Conservation (phyloP, 2,113 vertebrate species). For the Prionailurus bengalensis region DNA sequence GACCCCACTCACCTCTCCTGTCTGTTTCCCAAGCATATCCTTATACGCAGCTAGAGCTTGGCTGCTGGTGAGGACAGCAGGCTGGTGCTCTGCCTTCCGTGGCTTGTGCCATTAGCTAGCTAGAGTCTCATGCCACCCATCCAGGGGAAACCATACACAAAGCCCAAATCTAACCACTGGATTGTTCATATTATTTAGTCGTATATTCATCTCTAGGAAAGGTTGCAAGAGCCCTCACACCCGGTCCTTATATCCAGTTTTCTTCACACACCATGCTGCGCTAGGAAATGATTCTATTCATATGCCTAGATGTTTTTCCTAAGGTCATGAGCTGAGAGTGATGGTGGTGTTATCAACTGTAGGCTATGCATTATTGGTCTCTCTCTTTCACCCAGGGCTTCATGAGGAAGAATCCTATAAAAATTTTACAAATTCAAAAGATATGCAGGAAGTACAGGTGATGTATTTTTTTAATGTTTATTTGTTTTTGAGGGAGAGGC, state of each 20-base stretch:
- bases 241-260: neutral
- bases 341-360: neutral
- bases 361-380: neutral
- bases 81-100: neutral
- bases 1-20: neutral
- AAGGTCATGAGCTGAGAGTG: neutral
- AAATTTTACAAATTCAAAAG: constrained; percentile 11
- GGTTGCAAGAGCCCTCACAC: neutral
- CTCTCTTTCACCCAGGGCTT: neutral
- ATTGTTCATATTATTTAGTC: neutral
- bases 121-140: neutral
- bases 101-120: neutral
- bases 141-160: neutral
- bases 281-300: neutral
- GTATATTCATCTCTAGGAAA: neutral
- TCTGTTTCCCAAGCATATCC: neutral
- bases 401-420: constrained; percentile 23
- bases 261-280: neutral
- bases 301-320: neutral
- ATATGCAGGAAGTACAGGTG: neutral
- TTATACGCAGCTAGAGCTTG: neutral
- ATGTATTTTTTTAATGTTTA: neutral
- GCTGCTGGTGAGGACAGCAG: neutral
- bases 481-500: no score
- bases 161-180: neutral